Evolutionary conservation across 1,140 invertebrate genomes (phyloP), one percentile per base, ranked within the genome.

Genomic region (Aphelenchoides besseyi): DNA sequence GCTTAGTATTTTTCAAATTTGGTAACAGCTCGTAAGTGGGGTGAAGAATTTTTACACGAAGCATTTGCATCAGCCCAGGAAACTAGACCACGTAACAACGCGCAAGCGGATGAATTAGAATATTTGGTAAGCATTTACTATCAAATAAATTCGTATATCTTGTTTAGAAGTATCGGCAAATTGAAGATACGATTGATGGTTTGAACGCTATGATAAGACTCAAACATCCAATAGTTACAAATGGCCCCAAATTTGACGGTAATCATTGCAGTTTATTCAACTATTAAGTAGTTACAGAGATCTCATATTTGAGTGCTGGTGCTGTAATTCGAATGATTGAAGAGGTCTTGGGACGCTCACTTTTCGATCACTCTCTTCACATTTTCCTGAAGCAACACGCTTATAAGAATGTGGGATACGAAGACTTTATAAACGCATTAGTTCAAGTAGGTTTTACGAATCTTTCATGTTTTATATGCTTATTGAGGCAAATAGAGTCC

Each of bases 251-350:
- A 48, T 48, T 48, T 23, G 41, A 48, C 41, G 41, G 41, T 48
- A 48, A 48, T 48, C 41, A 12, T 48, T 48, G 12, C 23, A 12
- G 12, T 48, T 48, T 23, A 23, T 16, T 48, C 23, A 23, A 48
- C 41, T 48, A 23, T 12, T 12, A 48, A 23, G 23, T 16, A 23
- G 41, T 23, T 48, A 23, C 41, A 48, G 41, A 48, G 12, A 23
- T 48, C 41, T 16, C 41, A 23, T 48, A 48, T 23, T 48, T 48
- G 41, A 48, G 41, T 23, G 55, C 5, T 59, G 55, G 55, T 8
- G 55, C 55, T 8, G 18, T 59, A 8, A 8, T 59, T 5, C 5
- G 55, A 23, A 59, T 59, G 55, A 59, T 59, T 33, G 55, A 59
- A 59, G 55, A 12, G 5, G 55, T 59, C 23, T 59, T 59, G 5